Evolutionary conservation across 1,140 invertebrate species (phyloP).

Genomic region (Coptotermes formosanus): DNA sequence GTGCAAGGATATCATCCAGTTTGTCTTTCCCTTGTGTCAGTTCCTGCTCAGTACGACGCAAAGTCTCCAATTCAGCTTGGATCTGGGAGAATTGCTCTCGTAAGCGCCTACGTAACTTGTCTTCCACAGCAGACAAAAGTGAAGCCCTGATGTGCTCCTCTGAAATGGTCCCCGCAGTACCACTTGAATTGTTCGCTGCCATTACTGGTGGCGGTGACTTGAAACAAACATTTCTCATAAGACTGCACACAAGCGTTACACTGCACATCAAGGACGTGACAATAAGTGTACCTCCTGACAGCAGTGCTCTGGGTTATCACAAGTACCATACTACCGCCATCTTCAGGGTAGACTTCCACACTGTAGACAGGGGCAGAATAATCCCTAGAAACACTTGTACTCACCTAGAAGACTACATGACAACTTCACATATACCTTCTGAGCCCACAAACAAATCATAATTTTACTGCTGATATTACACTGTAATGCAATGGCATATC

Average conservation of each 20-base stretch:
- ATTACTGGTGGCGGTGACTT: conserved; percentile 36
- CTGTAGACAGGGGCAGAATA: too few species aligned
- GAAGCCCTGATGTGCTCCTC: conserved; percentile 95
- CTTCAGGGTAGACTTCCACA: too few species aligned
- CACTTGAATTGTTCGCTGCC: conserved; percentile 45
- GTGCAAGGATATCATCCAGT: conserved; percentile 77
- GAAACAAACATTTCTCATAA: not conserved
- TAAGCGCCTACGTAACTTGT: conserved; percentile 83
- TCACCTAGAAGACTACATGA: too few species aligned
- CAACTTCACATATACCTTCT: too few species aligned
- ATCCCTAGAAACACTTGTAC: too few species aligned
- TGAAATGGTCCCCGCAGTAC: conserved; percentile 76
- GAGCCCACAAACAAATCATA: too few species aligned
- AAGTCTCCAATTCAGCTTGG: conserved; percentile 87
- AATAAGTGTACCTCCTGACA: too few species aligned
- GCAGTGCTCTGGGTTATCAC: too few species aligned
- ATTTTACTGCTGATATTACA: too few species aligned
- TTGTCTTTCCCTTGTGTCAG: conserved; percentile 80
- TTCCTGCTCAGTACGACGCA: conserved; percentile 86
- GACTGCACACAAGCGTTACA: conserved; percentile 30
- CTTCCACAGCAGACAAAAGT: conserved; percentile 90
- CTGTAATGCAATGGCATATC: too few species aligned
- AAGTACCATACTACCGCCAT: too few species aligned
- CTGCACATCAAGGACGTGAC: too few species aligned
- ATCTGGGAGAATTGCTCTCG: conserved; percentile 87